Evolutionary conservation across 1,140 invertebrate genomes (phyloP).

Genomic region (Leptinotarsa lineolata): DNA sequence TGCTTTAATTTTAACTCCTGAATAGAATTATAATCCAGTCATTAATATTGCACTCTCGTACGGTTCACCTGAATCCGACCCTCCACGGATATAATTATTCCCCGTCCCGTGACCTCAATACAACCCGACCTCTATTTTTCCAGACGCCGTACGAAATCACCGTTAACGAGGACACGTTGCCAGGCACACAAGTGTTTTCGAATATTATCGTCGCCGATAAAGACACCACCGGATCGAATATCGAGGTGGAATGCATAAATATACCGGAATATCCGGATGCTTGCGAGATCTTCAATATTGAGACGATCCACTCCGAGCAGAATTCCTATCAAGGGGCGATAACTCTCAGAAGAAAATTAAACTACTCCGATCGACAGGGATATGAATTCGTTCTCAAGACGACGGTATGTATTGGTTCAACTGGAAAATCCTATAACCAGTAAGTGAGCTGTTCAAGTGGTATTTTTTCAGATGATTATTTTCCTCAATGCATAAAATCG

Average conservation of each 20-base stretch:
- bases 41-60: neutral
- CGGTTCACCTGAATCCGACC: neutral
- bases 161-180: conserved; percentile 75
- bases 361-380: conserved; percentile 42
- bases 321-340: conserved; percentile 48
- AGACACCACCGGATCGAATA: conserved; percentile 77
- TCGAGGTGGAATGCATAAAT: conserved; percentile 74
- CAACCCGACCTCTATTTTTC: conserved; percentile 19
- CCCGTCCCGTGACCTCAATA: neutral
- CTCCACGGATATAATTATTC: neutral
- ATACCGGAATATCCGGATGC: conserved; percentile 45
- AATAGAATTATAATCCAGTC: too few relatives aligned
- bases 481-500: too few relatives aligned
- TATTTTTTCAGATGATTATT: too few relatives aligned
- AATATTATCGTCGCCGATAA: conserved; percentile 76
- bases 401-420: conserved; percentile 38
- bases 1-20: too few relatives aligned
- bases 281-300: conserved; percentile 49
- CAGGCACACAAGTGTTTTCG: conserved; percentile 75
- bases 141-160: conserved; percentile 79
- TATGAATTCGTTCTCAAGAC: conserved; percentile 50
- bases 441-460: too few relatives aligned
- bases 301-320: conserved; percentile 39
- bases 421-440: neutral
- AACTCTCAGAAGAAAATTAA: conserved; percentile 45